Conservation (phyloP, 2,888 invertebrate genomes). For the Catocala sponsa region DNA sequence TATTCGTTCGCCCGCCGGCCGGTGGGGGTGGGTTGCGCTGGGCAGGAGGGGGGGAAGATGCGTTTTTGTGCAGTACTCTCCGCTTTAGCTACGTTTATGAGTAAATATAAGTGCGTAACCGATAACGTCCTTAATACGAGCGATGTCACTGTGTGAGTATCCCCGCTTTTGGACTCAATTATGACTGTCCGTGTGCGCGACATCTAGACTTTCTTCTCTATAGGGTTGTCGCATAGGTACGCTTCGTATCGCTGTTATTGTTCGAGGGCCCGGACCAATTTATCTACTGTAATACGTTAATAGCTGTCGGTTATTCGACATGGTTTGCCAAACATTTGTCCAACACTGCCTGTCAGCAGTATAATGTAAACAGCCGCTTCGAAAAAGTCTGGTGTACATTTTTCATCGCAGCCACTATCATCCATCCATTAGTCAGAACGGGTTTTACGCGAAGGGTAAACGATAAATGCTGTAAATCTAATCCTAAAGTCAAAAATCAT, state of each 20-base stretch:
- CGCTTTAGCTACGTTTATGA: slow-evolving; percentile 78
- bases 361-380: slow-evolving; percentile 14
- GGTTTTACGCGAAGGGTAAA: slow-evolving; percentile 27
- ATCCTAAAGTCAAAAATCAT: slow-evolving; percentile 43
- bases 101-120: slow-evolving; percentile 85
- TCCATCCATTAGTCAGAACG: slow-evolving; percentile 20
- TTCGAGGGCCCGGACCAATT: background rate
- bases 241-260: background rate
- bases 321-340: background rate
- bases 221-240: slow-evolving; percentile 44
- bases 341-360: background rate
- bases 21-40: slow-evolving; percentile 63
- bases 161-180: slow-evolving; percentile 64
- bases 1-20: slow-evolving; percentile 83
- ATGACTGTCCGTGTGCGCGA: slow-evolving; percentile 54
- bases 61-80: slow-evolving; percentile 85
- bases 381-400: slow-evolving; percentile 13
- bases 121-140: slow-evolving; percentile 68
- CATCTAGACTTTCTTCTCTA: slow-evolving; percentile 55
- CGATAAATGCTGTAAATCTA: slow-evolving; percentile 47
- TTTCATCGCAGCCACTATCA: slow-evolving; percentile 18
- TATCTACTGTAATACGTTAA: background rate
- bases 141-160: slow-evolving; percentile 49
- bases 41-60: slow-evolving; percentile 75
- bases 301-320: background rate